Base-by-base conservation (phyloP, 2,888 invertebrate species). In the Perithous albicinctus region DNA sequence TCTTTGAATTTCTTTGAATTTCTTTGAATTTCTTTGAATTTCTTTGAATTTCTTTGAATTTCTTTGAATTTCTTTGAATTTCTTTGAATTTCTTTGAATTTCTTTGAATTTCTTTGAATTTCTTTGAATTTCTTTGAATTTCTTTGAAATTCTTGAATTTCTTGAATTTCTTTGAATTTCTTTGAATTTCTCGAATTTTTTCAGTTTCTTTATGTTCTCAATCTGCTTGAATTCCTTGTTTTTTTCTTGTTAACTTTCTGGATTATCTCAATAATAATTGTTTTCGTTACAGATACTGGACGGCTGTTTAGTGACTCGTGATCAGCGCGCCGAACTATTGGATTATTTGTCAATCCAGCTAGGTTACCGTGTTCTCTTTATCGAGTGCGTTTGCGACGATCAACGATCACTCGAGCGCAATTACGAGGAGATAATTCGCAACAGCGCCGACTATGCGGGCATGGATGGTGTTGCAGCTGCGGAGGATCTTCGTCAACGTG, bases 371-470 rank as follows among this genome's bases (percentile, higher is more conserved):
- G 95, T 98, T 78, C 96, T 99, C 91, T 98, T 98, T 93, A 96
- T 99, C 85, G 98, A 99, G 93, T 97, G 97, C 91, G 95, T 98
- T 84, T 98, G 98, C 93, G 97, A 98, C 87, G 97, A 98, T 90
- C 94, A 95, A 1, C 93, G 93, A 5, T 94, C 96, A 26, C 94
- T 97, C 82, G 96, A 97, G 86, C 94, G 95, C 32, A 97, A 97
- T 90, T 96, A 96, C 88, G 94, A 94, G 91, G 97, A 97, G 91
- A 97, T 98, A 83, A 95, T 98, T 85, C 95, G 96, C 77, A 96
- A 97, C 93, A 97, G 97, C 85, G 96, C 97, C 1, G 98, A 98
- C 91, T 98, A 98, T 93, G 95, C 95, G 79, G 95, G 95, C 61
- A 96, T 97, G 96, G 96, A 96, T 70, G 95, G 95, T 46, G 96